phyloP scores from a whole-genome alignment of 1,140 invertebrate genomes.

The Drosophila lowei region DNA sequence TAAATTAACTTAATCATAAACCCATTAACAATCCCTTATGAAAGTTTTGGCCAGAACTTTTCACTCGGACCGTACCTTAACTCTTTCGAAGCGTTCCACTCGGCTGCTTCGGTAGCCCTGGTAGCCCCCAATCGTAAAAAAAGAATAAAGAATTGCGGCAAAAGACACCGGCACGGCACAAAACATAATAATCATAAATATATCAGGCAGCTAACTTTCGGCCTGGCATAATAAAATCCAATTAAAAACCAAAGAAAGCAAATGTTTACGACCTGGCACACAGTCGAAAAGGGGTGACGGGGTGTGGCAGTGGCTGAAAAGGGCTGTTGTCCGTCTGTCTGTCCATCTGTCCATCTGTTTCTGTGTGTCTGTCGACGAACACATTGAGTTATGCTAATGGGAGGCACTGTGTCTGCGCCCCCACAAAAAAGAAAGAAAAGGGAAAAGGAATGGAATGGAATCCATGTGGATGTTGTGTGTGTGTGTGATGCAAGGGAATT shows the following conservation, averaged over 20 bases:
- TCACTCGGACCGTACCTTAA: neutral
- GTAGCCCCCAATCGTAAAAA: slow-evolving; percentile 10
- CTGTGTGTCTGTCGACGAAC: slow-evolving; percentile 43
- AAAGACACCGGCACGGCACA: slow-evolving; percentile 59
- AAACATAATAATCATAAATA: slow-evolving; percentile 80
- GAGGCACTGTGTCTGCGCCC: slow-evolving; percentile 57
- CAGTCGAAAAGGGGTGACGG: slow-evolving; percentile 7
- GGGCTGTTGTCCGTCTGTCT: slow-evolving; percentile 46
- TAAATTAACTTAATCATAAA: neutral
- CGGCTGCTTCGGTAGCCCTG: slow-evolving; percentile 43
- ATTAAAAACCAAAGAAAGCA: slow-evolving; percentile 80
- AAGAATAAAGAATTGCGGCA: slow-evolving; percentile 25
- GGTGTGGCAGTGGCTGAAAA: slow-evolving; percentile 28
- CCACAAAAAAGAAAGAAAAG: slow-evolving; percentile 39
- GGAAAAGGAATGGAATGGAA: neutral
- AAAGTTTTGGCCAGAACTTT: neutral
- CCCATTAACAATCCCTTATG: neutral
- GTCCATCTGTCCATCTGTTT: neutral
- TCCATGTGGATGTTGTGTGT: slow-evolving; percentile 25
- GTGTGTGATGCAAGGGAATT: slow-evolving; percentile 13
- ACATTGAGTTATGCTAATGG: slow-evolving; percentile 75
- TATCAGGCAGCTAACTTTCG: slow-evolving; percentile 74
- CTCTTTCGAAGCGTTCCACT: slow-evolving; percentile 12
- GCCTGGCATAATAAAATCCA: slow-evolving; percentile 78
- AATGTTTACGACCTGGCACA: slow-evolving; percentile 75